Evolutionary conservation across 2,888 invertebrate genomes (phyloP), one percentile per base, ranked within the genome.

Genomic region (Tenthredo notha): DNA sequence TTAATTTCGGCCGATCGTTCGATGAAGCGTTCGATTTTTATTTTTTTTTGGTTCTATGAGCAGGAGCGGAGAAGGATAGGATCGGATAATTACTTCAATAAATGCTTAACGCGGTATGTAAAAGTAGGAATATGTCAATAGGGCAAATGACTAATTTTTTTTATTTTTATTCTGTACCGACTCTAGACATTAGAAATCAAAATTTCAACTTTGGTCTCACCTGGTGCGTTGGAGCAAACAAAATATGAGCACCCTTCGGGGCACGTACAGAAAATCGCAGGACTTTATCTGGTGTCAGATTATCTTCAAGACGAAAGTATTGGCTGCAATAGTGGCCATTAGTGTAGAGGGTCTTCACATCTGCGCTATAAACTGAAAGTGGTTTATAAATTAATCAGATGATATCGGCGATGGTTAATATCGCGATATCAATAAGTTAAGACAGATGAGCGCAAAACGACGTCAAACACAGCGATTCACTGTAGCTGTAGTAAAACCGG

Each of bases 301-400:
- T 87, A 78, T 87, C 85, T 50, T 87, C 78, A n/a, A 86, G 74
- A 25, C 85, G 83, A 33, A 87, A 87, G 74, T 83, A 87, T 29
- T 86, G 86, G 67, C 85, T 85, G 85, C 86, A 87, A n/a, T 70
- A 85, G 40, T 86, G 86, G 47, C 87, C 87, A 78, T 84, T 47
- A 18, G 86, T 87, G 80, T 87, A 87, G 15, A 87, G 54, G 1
- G 84, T 85, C 67, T 87, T 87, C 0, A 85, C 70, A 6, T 87
- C 86, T 25, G 83, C 84, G 37, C 86, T 72, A 12, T 12, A 21
- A 70, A 72, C 87, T 87, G 58, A 18, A 75, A 61, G 0, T 12
- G 50, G 54, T 54, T n/a, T 54, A 54, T n/a, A 54, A 54, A 54
- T 54, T 54, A 54, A 54, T 0, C n/a, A 7, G 54, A 54, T n/a